These are phyloP conservation scores for Meiosimyza platycephala DNA, from an alignment of 2,888 invertebrate species.

Conservation along the genomic window DNA sequence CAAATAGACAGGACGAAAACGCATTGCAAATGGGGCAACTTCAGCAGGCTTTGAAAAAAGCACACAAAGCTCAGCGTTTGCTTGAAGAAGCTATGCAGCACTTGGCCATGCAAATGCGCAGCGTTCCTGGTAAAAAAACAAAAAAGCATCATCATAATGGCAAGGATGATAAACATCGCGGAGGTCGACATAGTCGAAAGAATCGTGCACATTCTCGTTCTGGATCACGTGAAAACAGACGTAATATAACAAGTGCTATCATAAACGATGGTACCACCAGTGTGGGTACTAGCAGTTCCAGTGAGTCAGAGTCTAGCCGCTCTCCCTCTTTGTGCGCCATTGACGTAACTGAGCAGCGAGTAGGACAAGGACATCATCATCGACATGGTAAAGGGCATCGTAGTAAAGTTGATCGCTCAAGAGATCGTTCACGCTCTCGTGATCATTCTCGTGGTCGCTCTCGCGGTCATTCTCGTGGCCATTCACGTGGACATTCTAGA, in stretches of 20 bases:
- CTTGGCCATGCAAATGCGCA: constrained; percentile 29
- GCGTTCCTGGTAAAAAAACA: not conserved
- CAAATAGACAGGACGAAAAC: constrained; percentile 6
- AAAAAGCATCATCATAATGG: not conserved
- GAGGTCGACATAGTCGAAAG: constrained; percentile 36
- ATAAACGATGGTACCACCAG: constrained; percentile 34
- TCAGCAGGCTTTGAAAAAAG: constrained; percentile 50
- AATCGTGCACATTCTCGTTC: constrained; percentile 44
- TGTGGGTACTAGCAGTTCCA: constrained; percentile 47
- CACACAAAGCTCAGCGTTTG: constrained; percentile 49
- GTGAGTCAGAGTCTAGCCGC: constrained; percentile 1
- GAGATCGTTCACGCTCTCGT: constrained; percentile 34
- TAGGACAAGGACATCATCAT: constrained; percentile 20
- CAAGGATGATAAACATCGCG: not conserved
- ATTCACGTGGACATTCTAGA: constrained; percentile 33
- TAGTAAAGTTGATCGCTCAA: constrained; percentile 40
- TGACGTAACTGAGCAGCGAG: not conserved
- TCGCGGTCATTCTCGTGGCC: constrained; percentile 35
- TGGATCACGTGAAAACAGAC: not conserved
- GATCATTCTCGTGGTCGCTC: constrained; percentile 27
- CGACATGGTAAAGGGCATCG: not conserved
- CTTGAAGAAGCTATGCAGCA: constrained; percentile 43
- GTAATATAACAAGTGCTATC: constrained; percentile 10
- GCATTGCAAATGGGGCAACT: constrained; percentile 22
- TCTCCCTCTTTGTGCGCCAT: constrained; percentile 6